phyloP scores from a whole-genome alignment of 2,797 vertebrate species.

The Benthosema pterotum region DNA sequence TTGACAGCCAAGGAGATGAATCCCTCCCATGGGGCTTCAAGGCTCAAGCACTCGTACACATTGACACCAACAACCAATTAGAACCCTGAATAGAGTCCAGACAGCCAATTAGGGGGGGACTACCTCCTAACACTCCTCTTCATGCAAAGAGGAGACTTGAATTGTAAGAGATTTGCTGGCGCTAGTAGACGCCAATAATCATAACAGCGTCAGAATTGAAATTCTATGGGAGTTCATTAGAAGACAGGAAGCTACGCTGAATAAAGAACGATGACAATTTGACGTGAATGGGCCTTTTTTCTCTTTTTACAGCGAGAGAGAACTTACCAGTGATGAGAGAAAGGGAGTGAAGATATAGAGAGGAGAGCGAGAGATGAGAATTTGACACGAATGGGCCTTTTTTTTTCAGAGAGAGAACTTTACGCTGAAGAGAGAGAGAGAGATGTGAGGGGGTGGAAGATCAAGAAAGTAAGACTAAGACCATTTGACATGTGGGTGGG shows the following conservation, averaged over 20 bases:
- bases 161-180: conserved; percentile 32
- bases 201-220: conserved; percentile 6
- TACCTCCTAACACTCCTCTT: conserved; percentile 29
- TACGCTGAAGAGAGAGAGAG: conserved; percentile 16
- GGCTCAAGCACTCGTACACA: conserved; percentile 44
- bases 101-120: conserved; percentile 55
- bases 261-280: too few relatives aligned
- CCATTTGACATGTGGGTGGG: background rate
- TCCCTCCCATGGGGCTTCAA: conserved; percentile 25
- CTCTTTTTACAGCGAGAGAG: too few relatives aligned
- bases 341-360: too few relatives aligned
- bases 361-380: too few relatives aligned
- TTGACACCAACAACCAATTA: conserved; percentile 61
- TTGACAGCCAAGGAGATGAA: conserved; percentile 41
- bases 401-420: too few relatives aligned
- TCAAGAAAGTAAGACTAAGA: too few relatives aligned
- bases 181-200: conserved; percentile 24
- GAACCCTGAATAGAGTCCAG: conserved; percentile 55
- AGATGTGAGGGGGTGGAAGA: conserved; percentile 44
- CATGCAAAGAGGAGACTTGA: conserved; percentile 54
- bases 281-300: too few relatives aligned
- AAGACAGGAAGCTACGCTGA: too few relatives aligned
- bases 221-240: conserved; percentile 41
- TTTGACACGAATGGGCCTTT: too few relatives aligned
- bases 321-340: too few relatives aligned